Evolutionary conservation across 1,140 invertebrate species (phyloP), one percentile per base, ranked within the genome.

Genomic region (Sitophilus oryzae): DNA sequence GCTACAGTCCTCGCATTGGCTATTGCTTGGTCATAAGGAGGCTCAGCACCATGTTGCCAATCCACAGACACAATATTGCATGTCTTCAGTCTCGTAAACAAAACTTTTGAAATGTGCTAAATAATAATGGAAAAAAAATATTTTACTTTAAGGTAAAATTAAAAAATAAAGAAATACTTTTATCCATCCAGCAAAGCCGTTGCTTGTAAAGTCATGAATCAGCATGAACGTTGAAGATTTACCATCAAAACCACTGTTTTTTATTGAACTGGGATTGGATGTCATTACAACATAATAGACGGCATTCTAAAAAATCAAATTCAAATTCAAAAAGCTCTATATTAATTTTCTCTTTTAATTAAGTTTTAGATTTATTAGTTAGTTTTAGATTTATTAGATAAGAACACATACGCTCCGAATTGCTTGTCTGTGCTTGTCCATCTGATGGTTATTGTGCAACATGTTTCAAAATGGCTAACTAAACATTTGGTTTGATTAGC

Each of bases 1-100:
- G 76, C 79, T 1, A 80, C 79, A n/a, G 80, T 70, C 21, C 78
- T 63, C 2, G 75, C 75, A 62, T 82, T 82, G 9, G 78, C 74
- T 10, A 74, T 69, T 0, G 79, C 78, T 64, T 77, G 75, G 19
- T 71, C 66, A 60, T 78, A 80, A 1, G 75, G 76, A n/a, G 75
- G 70, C 25, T 67, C 64, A 6, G 76, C 73, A 0, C 77, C 78
- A 11, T 59, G 57, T 50, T 66, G 58, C 70, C 71, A 71, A 51
- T 71, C 69, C 1, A 73, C 63, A 8, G 66, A 68, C 11, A 71
- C 57, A 16, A 71, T 51, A 38, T 71, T 73, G 19, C 58, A 38
- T 16, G 54, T 35, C 49, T 49, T 57, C 21, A 35, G 60, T 44
- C 52, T 53, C 43, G n/a, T 37, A 23, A 58, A 40, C 5, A 71